Base-by-base conservation (phyloP, 2,113 vertebrate genomes). In the Lagopus leucura region DNA sequence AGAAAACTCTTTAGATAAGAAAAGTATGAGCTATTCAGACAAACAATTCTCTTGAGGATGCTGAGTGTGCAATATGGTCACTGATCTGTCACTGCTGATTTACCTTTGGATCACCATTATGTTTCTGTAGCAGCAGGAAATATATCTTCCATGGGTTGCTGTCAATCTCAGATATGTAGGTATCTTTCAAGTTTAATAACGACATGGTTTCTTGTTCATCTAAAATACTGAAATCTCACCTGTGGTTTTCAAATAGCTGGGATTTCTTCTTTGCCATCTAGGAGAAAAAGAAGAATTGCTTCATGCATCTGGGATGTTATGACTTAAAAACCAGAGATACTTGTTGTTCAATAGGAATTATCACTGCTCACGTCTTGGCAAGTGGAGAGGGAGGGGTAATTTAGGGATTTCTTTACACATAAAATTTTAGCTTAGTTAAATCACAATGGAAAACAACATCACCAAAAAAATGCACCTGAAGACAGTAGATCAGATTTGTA, bases 21-120 rank as follows among this genome's bases (percentile, higher is more conserved):
- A 89, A 95, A 93, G 70, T 38, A 55, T 52, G 77, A 93, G 81
- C 84, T 88, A 85, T 76, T 40, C 70, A 95, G 92, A 74, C 89
- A 74, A 54, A 61, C 21, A 67, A 75, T 55, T 87, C 91, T 89
- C 82, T 14, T 19, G 88, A 92, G 96, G 71, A 75, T 86, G 94
- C 86, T 90, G 50, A 92, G 63, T 40, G 61, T 82, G 67, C 75
- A 85, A 47, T 70, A 42, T 87, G 78, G 94, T 94, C 94, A 93
- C 75, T 83, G 88, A 93, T 91, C 60, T 97, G 93, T 95, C 84
- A 83, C 73, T 96, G 93, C 84, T 96, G 93, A 97, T 97, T 97
- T 96, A 95, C 96, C 96, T 97, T 96, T 96, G 95, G 96, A 95
- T 97, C 94, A 95, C 97, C 92, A 95, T 94, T 96, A 91, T 95